Conservation (phyloP, 1,140 invertebrate genomes). For the Euwallacea similis region DNA sequence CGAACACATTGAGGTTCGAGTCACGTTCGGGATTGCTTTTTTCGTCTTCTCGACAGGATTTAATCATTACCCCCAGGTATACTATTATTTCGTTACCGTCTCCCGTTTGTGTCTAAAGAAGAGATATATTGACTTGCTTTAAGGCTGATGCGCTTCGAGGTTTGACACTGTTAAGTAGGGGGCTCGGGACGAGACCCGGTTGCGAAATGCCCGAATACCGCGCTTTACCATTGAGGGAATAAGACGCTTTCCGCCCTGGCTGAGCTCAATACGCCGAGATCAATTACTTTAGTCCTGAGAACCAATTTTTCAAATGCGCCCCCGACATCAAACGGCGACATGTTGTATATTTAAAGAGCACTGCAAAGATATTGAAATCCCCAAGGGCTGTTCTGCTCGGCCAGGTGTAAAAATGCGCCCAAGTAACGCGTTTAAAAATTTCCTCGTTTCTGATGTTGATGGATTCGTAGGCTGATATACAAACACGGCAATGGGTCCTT, state of each 20-base stretch:
- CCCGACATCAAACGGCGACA: constrained; percentile 29
- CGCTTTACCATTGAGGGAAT: constrained; percentile 6
- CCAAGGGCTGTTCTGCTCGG: constrained; percentile 17
- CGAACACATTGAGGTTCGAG: constrained; percentile 19
- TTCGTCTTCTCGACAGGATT: constrained; percentile 27
- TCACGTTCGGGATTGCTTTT: constrained; percentile 37
- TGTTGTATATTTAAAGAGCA: constrained; percentile 29
- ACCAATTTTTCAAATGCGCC: constrained; percentile 28
- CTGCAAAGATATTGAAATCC: constrained; percentile 32
- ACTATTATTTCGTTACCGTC: constrained; percentile 34
- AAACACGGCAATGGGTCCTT: too few relatives aligned
- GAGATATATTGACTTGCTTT: constrained; percentile 30
- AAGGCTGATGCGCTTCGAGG: constrained; percentile 23
- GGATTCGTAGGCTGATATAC: too few relatives aligned
- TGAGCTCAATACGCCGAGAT: constrained; percentile 22
- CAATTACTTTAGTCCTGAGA: constrained; percentile 24
- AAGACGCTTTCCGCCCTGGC: constrained; percentile 13
- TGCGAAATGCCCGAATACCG: background rate
- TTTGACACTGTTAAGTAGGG: constrained; percentile 13
- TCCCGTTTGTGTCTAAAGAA: constrained; percentile 31
- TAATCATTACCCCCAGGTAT: constrained; percentile 38
- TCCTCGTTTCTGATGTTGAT: background rate
- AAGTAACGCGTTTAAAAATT: constrained; percentile 25
- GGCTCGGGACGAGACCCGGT: constrained; percentile 5
- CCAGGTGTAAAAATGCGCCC: constrained; percentile 24